A percentile compares a stretch with the other conserved stretches of the same genome.
Conservation (phyloP, 2,888 invertebrate genomes). For the Nycteola revayana region DNA sequence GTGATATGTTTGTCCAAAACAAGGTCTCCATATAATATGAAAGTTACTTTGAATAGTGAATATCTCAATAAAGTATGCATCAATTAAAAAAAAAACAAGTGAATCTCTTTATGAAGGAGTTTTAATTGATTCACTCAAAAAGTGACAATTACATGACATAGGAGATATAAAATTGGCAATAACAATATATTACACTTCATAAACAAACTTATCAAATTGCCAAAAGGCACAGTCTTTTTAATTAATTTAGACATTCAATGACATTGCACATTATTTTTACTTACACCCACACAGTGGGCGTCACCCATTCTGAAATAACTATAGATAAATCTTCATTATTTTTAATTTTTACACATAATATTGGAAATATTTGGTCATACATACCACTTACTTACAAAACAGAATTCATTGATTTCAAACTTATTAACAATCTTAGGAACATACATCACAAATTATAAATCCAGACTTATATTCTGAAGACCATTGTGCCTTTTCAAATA, state of each 20-base stretch:
- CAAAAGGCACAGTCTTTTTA: slow-evolving; percentile 24
- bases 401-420: slow-evolving; percentile 17
- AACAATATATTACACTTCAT: too few species aligned
- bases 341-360: slow-evolving; percentile 13
- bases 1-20: too few species aligned
- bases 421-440: slow-evolving; percentile 37
- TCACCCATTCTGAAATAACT: slow-evolving; percentile 10
- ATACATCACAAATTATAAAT: slow-evolving; percentile 38
- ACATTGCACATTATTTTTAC: slow-evolving; percentile 7
- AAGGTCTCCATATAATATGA: too few species aligned
- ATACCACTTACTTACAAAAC: slow-evolving; percentile 19
- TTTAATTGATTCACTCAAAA: too few species aligned
- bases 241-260: not conserved
- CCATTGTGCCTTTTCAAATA: slow-evolving; percentile 58
- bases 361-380: slow-evolving; percentile 31
- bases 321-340: slow-evolving; percentile 13
- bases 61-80: too few species aligned
- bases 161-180: too few species aligned
- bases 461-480: slow-evolving; percentile 33
- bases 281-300: slow-evolving; percentile 22
- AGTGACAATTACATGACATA: too few species aligned
- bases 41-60: too few species aligned
- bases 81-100: too few species aligned
- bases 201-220: slow-evolving; percentile 12
- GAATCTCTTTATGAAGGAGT: too few species aligned